phyloP scores from a whole-genome alignment of 2,113 vertebrate genomes.

The Nannospalax galili region DNA sequence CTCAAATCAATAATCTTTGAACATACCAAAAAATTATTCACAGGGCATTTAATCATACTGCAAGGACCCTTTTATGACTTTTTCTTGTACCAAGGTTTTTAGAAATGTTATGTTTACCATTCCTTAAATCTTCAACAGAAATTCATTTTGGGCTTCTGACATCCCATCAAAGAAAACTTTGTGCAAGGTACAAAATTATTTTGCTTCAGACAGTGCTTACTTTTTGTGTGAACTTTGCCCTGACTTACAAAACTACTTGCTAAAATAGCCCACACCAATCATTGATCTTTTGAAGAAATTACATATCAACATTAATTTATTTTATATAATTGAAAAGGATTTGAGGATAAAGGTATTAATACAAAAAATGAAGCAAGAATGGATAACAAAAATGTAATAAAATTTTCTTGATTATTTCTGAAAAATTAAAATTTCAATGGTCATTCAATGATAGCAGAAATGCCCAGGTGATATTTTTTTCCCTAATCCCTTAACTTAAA shows the following conservation, averaged over 20 bases:
- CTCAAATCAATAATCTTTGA: slow-evolving; percentile 70
- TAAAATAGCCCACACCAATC: not conserved
- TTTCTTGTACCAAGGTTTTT: slow-evolving; percentile 74
- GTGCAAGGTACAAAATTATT: not conserved
- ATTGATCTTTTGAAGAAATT: not conserved
- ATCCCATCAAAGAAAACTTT: slow-evolving; percentile 22
- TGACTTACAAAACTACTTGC: not conserved
- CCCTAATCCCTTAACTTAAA: not conserved
- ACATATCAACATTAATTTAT: not conserved
- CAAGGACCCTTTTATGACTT: slow-evolving; percentile 62
- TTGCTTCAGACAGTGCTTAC: not conserved
- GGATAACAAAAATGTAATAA: not conserved
- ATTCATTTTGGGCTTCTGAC: not conserved
- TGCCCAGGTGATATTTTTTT: not conserved
- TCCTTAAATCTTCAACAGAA: slow-evolving; percentile 40
- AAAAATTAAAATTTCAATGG: not conserved
- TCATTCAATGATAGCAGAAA: not conserved
- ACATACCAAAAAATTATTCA: slow-evolving; percentile 69
- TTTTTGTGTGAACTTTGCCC: not conserved
- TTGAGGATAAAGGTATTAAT: not conserved
- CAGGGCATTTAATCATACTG: slow-evolving; percentile 79
- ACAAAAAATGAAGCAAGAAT: not conserved
- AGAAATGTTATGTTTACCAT: slow-evolving; percentile 61
- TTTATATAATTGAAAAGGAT: not conserved
- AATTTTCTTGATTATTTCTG: not conserved